These are phyloP conservation scores for Malurus alboscapulatus DNA, from an alignment of 2,113 vertebrate species.

Conservation along the genomic window DNA sequence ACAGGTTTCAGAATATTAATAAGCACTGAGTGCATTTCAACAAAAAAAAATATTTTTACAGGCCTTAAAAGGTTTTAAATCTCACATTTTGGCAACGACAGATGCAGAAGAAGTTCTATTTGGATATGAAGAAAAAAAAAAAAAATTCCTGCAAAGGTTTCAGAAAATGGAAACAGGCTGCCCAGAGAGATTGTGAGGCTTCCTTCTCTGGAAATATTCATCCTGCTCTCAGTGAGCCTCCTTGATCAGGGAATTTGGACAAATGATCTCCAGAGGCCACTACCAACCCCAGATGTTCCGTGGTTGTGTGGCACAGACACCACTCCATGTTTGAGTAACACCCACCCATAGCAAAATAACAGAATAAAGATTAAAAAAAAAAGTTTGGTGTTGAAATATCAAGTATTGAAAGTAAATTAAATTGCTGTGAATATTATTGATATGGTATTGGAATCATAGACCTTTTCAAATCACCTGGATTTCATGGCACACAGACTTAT, in stretches of 20 bases:
- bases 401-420: background rate
- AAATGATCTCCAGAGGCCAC: background rate
- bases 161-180: background rate
- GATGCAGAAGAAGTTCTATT: background rate
- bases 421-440: fast-evolving
- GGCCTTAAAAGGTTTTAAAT: background rate
- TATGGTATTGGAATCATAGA: background rate
- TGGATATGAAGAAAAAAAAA: background rate
- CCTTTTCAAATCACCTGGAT: background rate
- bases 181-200: background rate
- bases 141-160: background rate
- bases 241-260: background rate
- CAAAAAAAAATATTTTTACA: background rate
- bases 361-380: background rate
- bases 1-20: background rate
- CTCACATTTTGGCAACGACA: background rate
- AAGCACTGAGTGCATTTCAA: background rate
- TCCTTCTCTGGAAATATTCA: background rate
- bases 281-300: background rate
- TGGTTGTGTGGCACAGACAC: background rate
- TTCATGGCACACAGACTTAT: fast-evolving
- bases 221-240: background rate
- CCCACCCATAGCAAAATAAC: fast-evolving
- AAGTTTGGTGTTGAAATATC: background rate
- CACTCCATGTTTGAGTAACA: fast-evolving